These are phyloP conservation scores for Caenorhabditis briggsae DNA, from an alignment of 1,140 invertebrate species.

Conservation along the genomic window DNA sequence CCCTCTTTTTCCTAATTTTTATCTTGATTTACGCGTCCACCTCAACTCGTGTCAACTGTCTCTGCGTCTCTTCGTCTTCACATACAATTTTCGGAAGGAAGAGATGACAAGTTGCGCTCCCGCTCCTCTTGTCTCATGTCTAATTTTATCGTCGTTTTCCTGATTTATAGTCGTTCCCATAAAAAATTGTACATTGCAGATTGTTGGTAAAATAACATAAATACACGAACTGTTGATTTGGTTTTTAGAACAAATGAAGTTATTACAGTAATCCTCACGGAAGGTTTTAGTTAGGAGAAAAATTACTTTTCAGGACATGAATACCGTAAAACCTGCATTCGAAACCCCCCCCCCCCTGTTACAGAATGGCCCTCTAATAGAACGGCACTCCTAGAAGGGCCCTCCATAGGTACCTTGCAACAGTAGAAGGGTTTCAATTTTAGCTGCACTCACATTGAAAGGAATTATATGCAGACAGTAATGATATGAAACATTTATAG, in stretches of 20 bases:
- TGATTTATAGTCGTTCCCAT: conserved; percentile 36
- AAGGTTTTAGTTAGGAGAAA: too few relatives aligned
- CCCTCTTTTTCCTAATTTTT: background rate
- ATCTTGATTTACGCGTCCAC: conserved; percentile 53
- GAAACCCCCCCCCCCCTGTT: too few relatives aligned
- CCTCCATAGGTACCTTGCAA: too few relatives aligned
- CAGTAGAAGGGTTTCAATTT: too few relatives aligned
- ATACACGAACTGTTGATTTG: background rate
- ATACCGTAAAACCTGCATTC: too few relatives aligned
- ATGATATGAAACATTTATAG: too few relatives aligned
- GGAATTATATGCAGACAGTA: too few relatives aligned
- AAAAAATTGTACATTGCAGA: background rate
- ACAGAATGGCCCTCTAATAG: too few relatives aligned
- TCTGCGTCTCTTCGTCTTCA: background rate
- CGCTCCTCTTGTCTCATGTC: conserved; percentile 27
- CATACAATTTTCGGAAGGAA: background rate
- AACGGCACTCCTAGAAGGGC: too few relatives aligned
- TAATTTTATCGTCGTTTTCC: conserved; percentile 46
- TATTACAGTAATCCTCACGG: too few relatives aligned
- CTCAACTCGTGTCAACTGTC: conserved; percentile 52
- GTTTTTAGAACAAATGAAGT: background rate
- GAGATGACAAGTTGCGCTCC: conserved; percentile 51
- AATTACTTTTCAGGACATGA: too few relatives aligned
- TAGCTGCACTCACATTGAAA: too few relatives aligned
- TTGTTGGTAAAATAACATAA: background rate